phyloP scores from a whole-genome alignment of 2,113 vertebrate species.

The Rhinichthys klamathensis region DNA sequence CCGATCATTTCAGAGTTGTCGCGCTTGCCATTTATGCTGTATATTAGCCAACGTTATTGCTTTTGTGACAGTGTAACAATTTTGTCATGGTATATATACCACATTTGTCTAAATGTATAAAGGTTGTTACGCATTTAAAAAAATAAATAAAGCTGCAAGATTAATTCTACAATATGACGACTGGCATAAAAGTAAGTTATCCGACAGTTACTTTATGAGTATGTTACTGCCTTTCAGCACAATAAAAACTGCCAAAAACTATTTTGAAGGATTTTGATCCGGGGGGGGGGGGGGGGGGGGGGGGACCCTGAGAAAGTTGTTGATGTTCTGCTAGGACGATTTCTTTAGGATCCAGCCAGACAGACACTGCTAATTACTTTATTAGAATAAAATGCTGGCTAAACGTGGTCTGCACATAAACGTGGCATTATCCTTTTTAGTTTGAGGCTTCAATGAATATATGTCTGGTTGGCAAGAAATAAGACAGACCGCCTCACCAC shows the following conservation, averaged over 20 bases:
- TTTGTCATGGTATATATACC: constrained; percentile 20
- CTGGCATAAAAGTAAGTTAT: not conserved
- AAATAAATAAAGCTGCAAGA: constrained; percentile 3
- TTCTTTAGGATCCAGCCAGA: constrained; percentile 13
- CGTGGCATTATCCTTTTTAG: constrained; percentile 6
- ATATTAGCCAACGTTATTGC: constrained; percentile 27
- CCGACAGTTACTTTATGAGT: no score
- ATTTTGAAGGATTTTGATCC: not conserved
- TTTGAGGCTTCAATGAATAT: constrained; percentile 42
- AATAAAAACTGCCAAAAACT: no score
- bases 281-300: rapidly evolving
- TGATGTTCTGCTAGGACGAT: not conserved
- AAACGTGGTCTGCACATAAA: constrained; percentile 49
- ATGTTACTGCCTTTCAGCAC: no score
- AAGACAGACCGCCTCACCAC: not conserved
- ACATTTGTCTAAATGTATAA: constrained; percentile 9
- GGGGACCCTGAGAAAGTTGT: not conserved
- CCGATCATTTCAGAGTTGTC: constrained; percentile 1
- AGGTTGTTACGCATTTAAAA: not conserved
- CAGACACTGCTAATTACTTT: constrained; percentile 46
- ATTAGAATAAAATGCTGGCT: constrained; percentile 23
- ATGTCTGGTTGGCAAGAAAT: constrained; percentile 41
- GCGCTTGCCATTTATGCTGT: constrained; percentile 24
- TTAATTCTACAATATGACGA: not conserved
- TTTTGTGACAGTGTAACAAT: constrained; percentile 14